Percentiles rank a stretch among this genome's conserved stretches.
Conservation (phyloP, 1,140 invertebrate genomes). For the Thrips palmi region DNA sequence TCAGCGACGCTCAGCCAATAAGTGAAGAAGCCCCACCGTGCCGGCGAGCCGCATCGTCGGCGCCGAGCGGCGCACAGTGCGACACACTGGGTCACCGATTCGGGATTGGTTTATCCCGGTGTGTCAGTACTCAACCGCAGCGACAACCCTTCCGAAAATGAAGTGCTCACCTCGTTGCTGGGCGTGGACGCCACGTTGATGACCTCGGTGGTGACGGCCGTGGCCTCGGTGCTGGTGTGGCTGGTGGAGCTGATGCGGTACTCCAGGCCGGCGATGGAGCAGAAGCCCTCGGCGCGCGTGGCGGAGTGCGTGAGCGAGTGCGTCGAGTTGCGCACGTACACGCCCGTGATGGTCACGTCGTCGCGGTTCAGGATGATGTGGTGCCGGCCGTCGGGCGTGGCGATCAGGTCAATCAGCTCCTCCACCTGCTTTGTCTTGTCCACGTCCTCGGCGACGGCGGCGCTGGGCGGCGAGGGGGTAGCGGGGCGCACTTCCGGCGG, state of each 20-base stretch:
- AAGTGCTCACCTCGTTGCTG: too few species aligned
- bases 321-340: conserved; percentile 53
- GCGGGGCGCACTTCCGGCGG: background rate
- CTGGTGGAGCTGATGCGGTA: conserved; percentile 57
- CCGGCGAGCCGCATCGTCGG: too few species aligned
- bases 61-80: too few species aligned
- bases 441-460: conserved; percentile 24
- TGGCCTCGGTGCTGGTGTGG: conserved; percentile 58
- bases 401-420: background rate
- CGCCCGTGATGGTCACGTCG: conserved; percentile 68
- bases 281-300: conserved; percentile 61
- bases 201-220: conserved; percentile 45
- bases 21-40: too few species aligned
- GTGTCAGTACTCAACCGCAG: too few species aligned
- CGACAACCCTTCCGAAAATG: too few species aligned
- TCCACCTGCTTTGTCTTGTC: conserved; percentile 24
- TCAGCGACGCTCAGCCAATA: too few species aligned
- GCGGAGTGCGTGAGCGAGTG: too few species aligned
- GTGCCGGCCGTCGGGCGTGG: background rate
- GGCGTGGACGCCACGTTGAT: conserved; percentile 20
- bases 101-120: too few species aligned
- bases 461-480: background rate
- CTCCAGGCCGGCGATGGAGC: conserved; percentile 63
- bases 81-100: too few species aligned
- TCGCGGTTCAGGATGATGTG: conserved; percentile 56